Percentiles rank a stretch among this genome's conserved stretches.
These are phyloP conservation scores for Cinclus cinclus DNA, from an alignment of 2,113 vertebrate species.

Conservation along the genomic window DNA sequence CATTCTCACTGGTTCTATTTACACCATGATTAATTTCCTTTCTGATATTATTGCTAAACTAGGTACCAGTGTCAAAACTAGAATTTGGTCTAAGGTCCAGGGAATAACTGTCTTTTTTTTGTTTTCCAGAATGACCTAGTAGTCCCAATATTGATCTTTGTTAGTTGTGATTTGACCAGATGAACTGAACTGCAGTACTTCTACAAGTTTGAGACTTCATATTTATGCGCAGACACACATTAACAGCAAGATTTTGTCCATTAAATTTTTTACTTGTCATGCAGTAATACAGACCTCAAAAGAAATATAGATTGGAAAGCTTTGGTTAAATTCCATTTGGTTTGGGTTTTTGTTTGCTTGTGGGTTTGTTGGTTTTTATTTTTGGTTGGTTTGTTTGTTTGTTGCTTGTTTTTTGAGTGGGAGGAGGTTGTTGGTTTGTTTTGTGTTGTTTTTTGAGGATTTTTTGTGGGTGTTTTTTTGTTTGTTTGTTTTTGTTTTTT, in stretches of 20 bases:
- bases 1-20: background rate
- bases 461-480: too few relatives aligned
- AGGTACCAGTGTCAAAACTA: background rate
- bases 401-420: background rate
- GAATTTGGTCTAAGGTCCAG: background rate
- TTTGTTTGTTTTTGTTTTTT: background rate
- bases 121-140: background rate
- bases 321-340: background rate
- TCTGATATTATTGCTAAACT: background rate
- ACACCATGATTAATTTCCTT: background rate
- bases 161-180: background rate
- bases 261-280: background rate
- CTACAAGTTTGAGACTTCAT: background rate
- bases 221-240: background rate
- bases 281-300: rapidly evolving
- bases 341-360: background rate
- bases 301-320: background rate
- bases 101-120: background rate
- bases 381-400: background rate
- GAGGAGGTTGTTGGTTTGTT: background rate
- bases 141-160: background rate
- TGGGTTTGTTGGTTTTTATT: background rate
- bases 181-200: background rate
- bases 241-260: background rate
- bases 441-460: too few relatives aligned